These are phyloP conservation scores for Crocallis elinguaria DNA, from an alignment of 2,888 invertebrate genomes.

Conservation along the genomic window DNA sequence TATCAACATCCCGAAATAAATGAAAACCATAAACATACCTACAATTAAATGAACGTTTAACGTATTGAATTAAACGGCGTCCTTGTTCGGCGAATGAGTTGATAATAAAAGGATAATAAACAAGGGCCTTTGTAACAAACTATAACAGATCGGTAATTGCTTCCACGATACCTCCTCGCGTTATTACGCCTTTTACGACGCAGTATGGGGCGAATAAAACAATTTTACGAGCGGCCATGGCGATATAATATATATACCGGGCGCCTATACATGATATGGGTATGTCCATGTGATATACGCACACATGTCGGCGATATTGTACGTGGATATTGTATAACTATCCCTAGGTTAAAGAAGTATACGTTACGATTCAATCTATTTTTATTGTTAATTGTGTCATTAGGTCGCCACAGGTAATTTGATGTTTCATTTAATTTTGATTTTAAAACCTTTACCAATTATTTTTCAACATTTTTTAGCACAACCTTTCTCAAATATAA, in stretches of 20 bases:
- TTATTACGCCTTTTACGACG: conserved; percentile 85
- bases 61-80: conserved; percentile 76
- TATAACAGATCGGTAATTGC: conserved; percentile 85
- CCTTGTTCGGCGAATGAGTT: conserved; percentile 82
- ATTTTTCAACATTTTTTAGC: too few species aligned
- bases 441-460: too few species aligned
- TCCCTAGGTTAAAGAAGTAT: background rate
- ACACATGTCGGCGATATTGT: conserved; percentile 14
- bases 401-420: too few species aligned
- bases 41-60: conserved; percentile 39
- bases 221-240: conserved; percentile 84
- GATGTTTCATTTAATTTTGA: too few species aligned
- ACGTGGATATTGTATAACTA: background rate
- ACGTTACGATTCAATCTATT: background rate
- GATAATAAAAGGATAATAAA: conserved; percentile 85
- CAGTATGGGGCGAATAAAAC: conserved; percentile 85
- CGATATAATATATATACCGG: conserved; percentile 73
- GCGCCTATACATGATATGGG: conserved; percentile 44
- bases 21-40: conserved; percentile 37
- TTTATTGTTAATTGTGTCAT: background rate
- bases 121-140: conserved; percentile 84
- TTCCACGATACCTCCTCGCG: conserved; percentile 83
- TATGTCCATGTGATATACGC: conserved; percentile 42
- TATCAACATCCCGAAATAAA: conserved; percentile 30
- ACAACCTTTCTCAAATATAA: background rate